Evolutionary conservation across 2,797 vertebrate species (phyloP), one percentile per base, ranked within the genome.

Genomic region (Rhyacichthys aspro): DNA sequence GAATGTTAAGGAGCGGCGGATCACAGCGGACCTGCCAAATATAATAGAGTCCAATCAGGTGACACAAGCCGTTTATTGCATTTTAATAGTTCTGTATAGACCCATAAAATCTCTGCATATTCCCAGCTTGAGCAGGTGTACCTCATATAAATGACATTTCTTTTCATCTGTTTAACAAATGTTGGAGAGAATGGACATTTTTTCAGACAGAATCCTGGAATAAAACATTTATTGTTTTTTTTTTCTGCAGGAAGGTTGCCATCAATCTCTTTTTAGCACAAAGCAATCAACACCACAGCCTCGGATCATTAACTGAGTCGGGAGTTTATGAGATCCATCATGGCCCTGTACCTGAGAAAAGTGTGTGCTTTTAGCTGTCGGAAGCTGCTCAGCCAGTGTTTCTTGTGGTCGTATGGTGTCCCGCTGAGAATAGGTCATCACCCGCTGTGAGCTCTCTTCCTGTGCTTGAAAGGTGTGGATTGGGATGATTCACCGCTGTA

Each of bases 381-480:
- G 53, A 77, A 56, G 43, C 17, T 0, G 43, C 67, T 70, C 74
- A 47, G 68, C 32, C 61, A 43, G 52, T 19, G 43, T 78, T 66
- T 46, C 32, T 60, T 39, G 49, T 50, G 54, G 37, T 67, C 56
- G 43, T 32, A 6, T 60, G 55, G 50, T 32, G 44, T 45, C 10
- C 11, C 43, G 44, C 48, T 41, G 44, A 32, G 55, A 43, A 33
- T 39, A 45, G 44, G 19, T 16, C 9, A 23, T 76, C 58, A 65
- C 81, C 73, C 77, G 76, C 81, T 74, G 76, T 55, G 80, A 41
- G 47, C 59, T 52, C 12, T 28, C 42, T 65, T 78, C 55, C 72
- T 79, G 80, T 82, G 76, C 41, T 72, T 16, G 38, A 39, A 50
- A 72, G 55, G 72, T 62, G 64, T 1, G 6, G 57, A 71, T 59